These are phyloP conservation scores for Hiodon alosoides DNA, from an alignment of 2,113 vertebrate species.

Conservation along the genomic window DNA sequence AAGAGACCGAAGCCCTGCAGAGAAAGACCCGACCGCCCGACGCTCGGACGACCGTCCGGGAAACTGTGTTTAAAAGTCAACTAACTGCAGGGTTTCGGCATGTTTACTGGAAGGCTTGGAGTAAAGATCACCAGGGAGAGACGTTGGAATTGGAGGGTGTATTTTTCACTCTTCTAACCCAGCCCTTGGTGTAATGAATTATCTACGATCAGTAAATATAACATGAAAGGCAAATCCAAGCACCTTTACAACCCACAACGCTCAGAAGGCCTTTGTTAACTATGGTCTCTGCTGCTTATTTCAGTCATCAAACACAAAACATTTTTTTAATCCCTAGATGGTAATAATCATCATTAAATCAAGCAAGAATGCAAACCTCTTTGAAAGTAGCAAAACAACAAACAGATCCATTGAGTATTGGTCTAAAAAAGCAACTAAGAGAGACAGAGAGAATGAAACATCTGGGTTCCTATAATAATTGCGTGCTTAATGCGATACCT, in stretches of 20 bases:
- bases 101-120: no score
- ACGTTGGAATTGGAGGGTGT: background rate
- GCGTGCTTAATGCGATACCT: no score
- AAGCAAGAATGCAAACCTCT: background rate
- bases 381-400: background rate
- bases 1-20: no score
- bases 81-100: no score
- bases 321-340: background rate
- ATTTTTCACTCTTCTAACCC: background rate
- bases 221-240: background rate
- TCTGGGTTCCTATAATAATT: no score
- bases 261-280: background rate
- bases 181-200: background rate
- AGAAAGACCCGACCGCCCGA: no score
- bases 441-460: slow-evolving; percentile 32
- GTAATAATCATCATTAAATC: background rate
- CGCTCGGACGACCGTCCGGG: no score
- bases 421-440: background rate
- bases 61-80: no score
- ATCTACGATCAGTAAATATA: slow-evolving; percentile 11
- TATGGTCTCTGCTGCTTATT: background rate
- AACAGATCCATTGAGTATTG: background rate
- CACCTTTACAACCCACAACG: background rate
- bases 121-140: background rate
- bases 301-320: background rate